phyloP scores from a whole-genome alignment of 2,888 invertebrate species.

The Bibio marci region DNA sequence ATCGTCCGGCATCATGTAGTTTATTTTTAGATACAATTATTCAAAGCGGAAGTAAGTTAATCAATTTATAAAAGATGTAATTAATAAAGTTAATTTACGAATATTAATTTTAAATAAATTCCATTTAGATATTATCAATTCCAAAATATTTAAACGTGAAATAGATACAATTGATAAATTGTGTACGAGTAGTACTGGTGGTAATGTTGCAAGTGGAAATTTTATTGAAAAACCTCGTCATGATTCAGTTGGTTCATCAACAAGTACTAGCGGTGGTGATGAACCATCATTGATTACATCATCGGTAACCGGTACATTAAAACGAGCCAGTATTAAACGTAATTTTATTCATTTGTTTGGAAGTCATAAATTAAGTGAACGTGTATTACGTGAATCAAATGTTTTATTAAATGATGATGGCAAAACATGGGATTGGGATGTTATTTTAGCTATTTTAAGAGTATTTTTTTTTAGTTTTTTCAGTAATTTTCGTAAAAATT shows the following conservation, averaged over 20 bases:
- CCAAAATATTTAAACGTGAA: conserved; percentile 27
- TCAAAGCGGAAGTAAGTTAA: conserved; percentile 31
- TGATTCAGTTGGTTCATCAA: conserved; percentile 31
- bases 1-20: conserved; percentile 65
- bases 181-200: too few relatives aligned
- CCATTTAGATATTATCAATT: conserved; percentile 24
- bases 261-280: conserved; percentile 13
- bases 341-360: conserved; percentile 39
- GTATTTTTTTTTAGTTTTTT: conserved; percentile 26
- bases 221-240: conserved; percentile 27
- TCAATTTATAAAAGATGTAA: neutral
- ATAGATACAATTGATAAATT: conserved; percentile 20
- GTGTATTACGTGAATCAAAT: conserved; percentile 59
- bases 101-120: neutral
- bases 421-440: conserved; percentile 81
- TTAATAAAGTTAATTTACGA: neutral
- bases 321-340: conserved; percentile 25
- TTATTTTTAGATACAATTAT: conserved; percentile 67
- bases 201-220: conserved; percentile 1
- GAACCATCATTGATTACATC: conserved; percentile 12
- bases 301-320: conserved; percentile 2
- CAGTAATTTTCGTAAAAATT: neutral
- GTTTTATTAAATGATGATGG: conserved; percentile 68
- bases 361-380: conserved; percentile 39
- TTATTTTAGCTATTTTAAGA: conserved; percentile 68